Evolutionary conservation across 1,140 invertebrate genomes (phyloP).

Genomic region (Drosophila tani): DNA sequence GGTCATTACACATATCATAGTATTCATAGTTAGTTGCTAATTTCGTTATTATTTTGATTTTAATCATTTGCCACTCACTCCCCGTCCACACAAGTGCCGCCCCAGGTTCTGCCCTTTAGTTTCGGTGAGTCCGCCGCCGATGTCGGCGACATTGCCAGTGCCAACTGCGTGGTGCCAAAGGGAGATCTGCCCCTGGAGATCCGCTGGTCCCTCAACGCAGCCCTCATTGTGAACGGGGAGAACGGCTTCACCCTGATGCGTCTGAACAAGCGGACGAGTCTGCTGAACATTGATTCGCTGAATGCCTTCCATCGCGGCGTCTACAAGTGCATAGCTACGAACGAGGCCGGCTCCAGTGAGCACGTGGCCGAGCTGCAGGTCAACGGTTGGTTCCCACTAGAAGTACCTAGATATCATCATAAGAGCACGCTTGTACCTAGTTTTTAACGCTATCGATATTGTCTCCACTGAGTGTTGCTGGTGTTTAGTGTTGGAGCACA

Average conservation of each 20-base stretch:
- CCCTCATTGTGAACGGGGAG: slow-evolving; percentile 71
- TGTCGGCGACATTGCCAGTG: slow-evolving; percentile 87
- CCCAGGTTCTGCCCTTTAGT: slow-evolving; percentile 86
- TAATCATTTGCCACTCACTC: slow-evolving; percentile 29
- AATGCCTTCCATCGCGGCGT: slow-evolving; percentile 85
- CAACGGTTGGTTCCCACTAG: slow-evolving; percentile 86
- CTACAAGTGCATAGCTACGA: slow-evolving; percentile 87
- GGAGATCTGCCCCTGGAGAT: slow-evolving; percentile 86
- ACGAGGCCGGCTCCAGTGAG: slow-evolving; percentile 86
- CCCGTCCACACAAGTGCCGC: slow-evolving; percentile 74
- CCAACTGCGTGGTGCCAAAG: slow-evolving; percentile 86
- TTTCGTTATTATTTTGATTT: slow-evolving; percentile 43
- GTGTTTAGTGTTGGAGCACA: slow-evolving; percentile 61
- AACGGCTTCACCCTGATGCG: slow-evolving; percentile 71
- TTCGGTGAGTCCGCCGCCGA: slow-evolving; percentile 87
- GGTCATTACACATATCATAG: slow-evolving; percentile 51
- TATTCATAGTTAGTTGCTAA: slow-evolving; percentile 31
- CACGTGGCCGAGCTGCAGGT: slow-evolving; percentile 86
- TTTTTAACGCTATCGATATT: slow-evolving; percentile 24
- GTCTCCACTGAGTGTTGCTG: slow-evolving; percentile 44
- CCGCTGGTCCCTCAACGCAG: slow-evolving; percentile 85
- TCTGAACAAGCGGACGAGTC: slow-evolving; percentile 73
- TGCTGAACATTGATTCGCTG: slow-evolving; percentile 84
- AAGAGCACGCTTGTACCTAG: slow-evolving; percentile 53
- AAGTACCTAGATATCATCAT: slow-evolving; percentile 10